Evolutionary conservation across 2,113 vertebrate genomes (phyloP).

Genomic region (Abramis brama): DNA sequence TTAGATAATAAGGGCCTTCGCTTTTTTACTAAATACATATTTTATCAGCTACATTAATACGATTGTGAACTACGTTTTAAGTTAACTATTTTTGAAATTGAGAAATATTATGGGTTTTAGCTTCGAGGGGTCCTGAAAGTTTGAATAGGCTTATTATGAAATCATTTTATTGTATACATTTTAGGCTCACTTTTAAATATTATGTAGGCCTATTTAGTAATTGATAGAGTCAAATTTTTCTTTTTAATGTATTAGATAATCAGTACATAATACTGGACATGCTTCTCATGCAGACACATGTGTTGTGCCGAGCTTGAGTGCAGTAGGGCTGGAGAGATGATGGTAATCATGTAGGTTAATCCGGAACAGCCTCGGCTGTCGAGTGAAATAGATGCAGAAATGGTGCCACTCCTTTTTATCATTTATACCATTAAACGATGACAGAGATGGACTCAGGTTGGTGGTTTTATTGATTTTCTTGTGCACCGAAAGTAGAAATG

Average conservation of each 20-base stretch:
- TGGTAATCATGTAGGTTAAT: constrained; percentile 63
- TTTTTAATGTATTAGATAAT: neutral
- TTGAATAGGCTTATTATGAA: neutral
- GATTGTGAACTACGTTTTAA: neutral
- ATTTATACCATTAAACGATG: neutral
- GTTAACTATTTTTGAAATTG: neutral
- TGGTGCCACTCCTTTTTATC: neutral
- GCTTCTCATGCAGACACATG: neutral
- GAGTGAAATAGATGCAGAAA: constrained; percentile 38
- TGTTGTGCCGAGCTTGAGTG: constrained; percentile 36
- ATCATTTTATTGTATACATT: neutral
- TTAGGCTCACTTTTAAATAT: neutral
- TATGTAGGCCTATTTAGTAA: neutral
- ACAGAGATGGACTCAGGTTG: constrained; percentile 65
- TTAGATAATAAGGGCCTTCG: neutral
- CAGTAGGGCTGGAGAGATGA: constrained; percentile 59
- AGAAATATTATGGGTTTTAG: neutral
- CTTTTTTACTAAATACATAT: neutral
- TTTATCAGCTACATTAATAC: neutral
- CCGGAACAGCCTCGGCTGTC: constrained; percentile 47
- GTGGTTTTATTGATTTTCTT: neutral
- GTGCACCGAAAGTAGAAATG: neutral
- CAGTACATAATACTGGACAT: neutral
- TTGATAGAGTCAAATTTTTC: no score
- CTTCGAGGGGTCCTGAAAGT: neutral